These are phyloP conservation scores for Sebastes aleutianus DNA, from an alignment of 2,797 vertebrate genomes.

Conservation along the genomic window DNA sequence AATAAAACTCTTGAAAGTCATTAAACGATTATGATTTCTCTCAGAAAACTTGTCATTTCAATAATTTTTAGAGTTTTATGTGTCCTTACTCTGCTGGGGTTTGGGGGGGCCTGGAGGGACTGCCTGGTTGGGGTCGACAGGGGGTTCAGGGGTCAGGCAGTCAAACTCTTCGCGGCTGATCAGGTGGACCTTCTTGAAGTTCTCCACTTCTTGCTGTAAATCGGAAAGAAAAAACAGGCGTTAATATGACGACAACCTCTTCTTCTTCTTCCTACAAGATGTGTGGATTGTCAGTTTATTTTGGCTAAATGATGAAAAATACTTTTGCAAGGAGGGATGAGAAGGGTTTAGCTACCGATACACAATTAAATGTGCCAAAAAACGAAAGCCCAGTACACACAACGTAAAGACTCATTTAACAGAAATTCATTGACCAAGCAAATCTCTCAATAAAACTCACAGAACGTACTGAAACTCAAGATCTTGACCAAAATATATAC, in stretches of 20 bases:
- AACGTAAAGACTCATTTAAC: neutral
- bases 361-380: neutral
- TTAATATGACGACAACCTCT: neutral
- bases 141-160: constrained; percentile 95
- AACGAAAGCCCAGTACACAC: neutral
- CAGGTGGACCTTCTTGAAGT: constrained; percentile 99
- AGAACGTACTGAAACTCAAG: neutral
- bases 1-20: neutral
- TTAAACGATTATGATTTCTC: neutral
- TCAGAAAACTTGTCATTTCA: neutral
- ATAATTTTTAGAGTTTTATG: neutral
- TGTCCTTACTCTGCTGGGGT: constrained; percentile 91
- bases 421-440: neutral
- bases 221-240: neutral
- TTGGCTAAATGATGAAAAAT: neutral
- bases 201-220: constrained; percentile 98
- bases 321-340: neutral
- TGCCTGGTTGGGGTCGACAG: constrained; percentile 96
- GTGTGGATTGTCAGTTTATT: neutral
- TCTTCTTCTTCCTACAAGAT: neutral
- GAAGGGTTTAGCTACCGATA: neutral
- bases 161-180: constrained; percentile 98
- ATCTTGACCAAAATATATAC: neutral
- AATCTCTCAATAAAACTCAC: neutral
- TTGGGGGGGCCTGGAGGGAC: constrained; percentile 94